A percentile compares a stretch with the other conserved stretches of the same genome.
Conservation (phyloP, 2,888 invertebrate species). For the Melolontha melolontha region DNA sequence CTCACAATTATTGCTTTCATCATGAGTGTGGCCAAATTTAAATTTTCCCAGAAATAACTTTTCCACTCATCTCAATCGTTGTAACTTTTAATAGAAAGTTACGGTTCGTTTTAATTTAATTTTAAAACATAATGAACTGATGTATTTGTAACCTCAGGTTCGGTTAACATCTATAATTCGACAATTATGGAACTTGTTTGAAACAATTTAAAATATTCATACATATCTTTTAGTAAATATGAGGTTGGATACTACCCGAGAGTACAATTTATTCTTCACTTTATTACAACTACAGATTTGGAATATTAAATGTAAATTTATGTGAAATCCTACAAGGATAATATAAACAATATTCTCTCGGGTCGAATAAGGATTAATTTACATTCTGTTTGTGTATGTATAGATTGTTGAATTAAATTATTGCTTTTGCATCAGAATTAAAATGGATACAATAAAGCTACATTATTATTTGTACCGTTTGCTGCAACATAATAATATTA, state of each 20-base stretch:
- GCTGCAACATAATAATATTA: no score
- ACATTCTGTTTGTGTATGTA: no score
- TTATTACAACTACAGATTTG: not conserved
- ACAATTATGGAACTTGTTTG: conserved; percentile 5
- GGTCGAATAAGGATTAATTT: not conserved
- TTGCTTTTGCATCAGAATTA: no score
- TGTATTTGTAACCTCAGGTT: not conserved
- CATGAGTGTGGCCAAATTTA: not conserved
- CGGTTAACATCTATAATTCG: not conserved
- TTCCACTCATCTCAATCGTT: not conserved
- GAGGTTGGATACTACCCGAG: not conserved
- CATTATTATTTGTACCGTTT: no score
- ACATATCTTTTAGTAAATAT: not conserved
- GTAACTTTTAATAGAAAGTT: not conserved
- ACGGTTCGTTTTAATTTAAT: not conserved
- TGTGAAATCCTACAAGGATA: no score
- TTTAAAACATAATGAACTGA: not conserved
- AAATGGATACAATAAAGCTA: no score
- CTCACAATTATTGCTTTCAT: no score
- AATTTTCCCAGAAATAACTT: no score
- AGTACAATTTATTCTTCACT: not conserved
- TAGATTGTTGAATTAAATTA: no score
- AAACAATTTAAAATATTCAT: conserved; percentile 21
- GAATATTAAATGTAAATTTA: no score
- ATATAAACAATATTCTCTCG: not conserved